phyloP scores from a whole-genome alignment of 2,113 vertebrate genomes.

The Amphilophus citrinellus region DNA sequence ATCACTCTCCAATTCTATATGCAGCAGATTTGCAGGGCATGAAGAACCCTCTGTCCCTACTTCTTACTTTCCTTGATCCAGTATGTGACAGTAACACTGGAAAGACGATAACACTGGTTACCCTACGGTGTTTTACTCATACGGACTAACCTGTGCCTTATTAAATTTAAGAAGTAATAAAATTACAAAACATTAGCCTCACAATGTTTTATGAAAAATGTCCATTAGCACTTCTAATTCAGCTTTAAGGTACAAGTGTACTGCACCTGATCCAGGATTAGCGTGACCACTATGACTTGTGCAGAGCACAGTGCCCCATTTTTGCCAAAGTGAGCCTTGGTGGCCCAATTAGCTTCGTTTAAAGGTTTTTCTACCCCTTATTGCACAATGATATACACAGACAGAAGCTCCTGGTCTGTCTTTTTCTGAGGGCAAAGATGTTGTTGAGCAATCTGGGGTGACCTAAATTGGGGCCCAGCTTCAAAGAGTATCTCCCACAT shows the following conservation, averaged over 20 bases:
- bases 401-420: conserved; percentile 34
- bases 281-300: conserved; percentile 26
- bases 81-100: not conserved
- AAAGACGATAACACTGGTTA: not conserved
- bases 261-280: conserved; percentile 10
- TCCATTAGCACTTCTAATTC: conserved; percentile 18
- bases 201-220: conserved; percentile 12
- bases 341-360: conserved; percentile 53
- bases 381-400: not conserved
- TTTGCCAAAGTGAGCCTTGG: conserved; percentile 28
- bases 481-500: conserved; percentile 58
- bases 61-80: no score
- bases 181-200: not conserved
- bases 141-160: not conserved
- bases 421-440: conserved; percentile 59
- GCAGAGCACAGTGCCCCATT: not conserved
- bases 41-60: no score
- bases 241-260: conserved; percentile 4
- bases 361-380: conserved; percentile 21
- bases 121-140: not conserved
- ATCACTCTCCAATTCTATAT: not conserved
- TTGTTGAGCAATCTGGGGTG: conserved; percentile 63
- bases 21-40: not conserved
- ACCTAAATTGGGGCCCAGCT: conserved; percentile 73
- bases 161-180: not conserved